These are phyloP conservation scores for Bryconaethiops microstoma DNA, from an alignment of 2,797 vertebrate genomes.

Conservation along the genomic window DNA sequence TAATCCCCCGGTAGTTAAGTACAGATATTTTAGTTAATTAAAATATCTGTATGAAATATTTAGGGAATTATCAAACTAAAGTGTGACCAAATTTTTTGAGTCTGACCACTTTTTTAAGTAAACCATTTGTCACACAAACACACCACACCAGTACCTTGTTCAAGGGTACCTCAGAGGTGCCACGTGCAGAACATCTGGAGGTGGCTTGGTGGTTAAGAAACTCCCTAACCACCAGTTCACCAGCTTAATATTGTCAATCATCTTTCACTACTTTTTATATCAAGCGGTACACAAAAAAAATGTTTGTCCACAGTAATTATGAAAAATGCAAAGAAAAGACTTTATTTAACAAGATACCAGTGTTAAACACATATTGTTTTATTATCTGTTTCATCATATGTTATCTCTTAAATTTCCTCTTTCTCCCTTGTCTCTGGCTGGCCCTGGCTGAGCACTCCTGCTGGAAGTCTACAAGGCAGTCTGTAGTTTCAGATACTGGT, in stretches of 20 bases:
- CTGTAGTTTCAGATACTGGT: conserved; percentile 80
- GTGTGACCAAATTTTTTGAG: too few species aligned
- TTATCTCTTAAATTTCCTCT: conserved; percentile 60
- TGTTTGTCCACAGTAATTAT: conserved; percentile 29
- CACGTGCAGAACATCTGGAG: too few species aligned
- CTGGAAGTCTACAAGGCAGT: conserved; percentile 80
- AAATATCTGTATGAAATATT: too few species aligned
- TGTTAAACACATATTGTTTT: not conserved
- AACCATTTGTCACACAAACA: not conserved
- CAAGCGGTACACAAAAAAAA: not conserved
- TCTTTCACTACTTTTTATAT: not conserved
- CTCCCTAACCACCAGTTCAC: too few species aligned
- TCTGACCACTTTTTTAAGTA: too few species aligned
- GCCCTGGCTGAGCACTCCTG: conserved; percentile 60
- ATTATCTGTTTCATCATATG: not conserved
- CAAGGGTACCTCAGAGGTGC: too few species aligned
- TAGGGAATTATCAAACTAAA: too few species aligned
- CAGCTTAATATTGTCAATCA: not conserved
- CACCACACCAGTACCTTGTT: too few species aligned
- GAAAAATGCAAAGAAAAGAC: conserved; percentile 42
- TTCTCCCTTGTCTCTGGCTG: conserved; percentile 63
- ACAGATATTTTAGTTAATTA: too few species aligned
- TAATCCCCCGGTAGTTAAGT: too few species aligned
- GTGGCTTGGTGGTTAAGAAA: too few species aligned
- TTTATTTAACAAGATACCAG: not conserved